Percentiles rank a stretch among this genome's conserved stretches.
Evolutionary conservation across 2,888 invertebrate genomes (phyloP).

Genomic region (Cyrtodaria siliqua): DNA sequence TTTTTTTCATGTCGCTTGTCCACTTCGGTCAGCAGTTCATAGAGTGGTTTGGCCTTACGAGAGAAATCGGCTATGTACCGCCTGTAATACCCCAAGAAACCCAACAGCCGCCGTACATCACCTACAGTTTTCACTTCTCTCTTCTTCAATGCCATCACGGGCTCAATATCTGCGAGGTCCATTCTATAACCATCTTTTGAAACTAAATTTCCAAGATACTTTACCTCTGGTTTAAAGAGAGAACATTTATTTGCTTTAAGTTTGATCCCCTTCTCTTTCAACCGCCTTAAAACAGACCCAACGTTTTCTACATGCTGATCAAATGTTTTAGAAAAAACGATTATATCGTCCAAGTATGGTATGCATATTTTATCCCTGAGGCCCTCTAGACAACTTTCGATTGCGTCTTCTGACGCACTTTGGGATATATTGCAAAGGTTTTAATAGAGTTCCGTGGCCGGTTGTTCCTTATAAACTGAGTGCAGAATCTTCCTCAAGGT

Average conservation of each 20-base stretch:
- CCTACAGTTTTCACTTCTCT: conserved; percentile 1
- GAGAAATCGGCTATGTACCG: background rate
- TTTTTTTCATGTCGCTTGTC: too few relatives aligned
- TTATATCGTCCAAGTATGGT: conserved; percentile 50
- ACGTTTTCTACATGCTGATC: conserved; percentile 43
- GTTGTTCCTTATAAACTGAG: too few relatives aligned
- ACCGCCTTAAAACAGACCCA: conserved; percentile 33
- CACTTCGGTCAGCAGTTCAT: too few relatives aligned
- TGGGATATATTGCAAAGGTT: too few relatives aligned
- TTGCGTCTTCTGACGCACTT: too few relatives aligned
- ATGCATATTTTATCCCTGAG: conserved; percentile 26
- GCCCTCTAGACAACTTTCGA: conserved; percentile 28
- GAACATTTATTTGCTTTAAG: background rate
- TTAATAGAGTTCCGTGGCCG: too few relatives aligned
- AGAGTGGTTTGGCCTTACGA: background rate
- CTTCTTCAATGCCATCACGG: too few relatives aligned
- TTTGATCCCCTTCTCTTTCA: too few relatives aligned
- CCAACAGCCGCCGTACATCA: background rate
- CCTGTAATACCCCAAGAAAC: background rate
- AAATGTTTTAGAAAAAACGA: conserved; percentile 38
- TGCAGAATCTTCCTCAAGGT: too few relatives aligned
- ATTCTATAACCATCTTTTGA: background rate
- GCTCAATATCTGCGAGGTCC: background rate
- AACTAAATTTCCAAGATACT: conserved; percentile 4
- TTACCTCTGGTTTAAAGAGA: background rate